Base-by-base conservation (phyloP, 2,888 invertebrate genomes). In the Terebella lapidaria region DNA sequence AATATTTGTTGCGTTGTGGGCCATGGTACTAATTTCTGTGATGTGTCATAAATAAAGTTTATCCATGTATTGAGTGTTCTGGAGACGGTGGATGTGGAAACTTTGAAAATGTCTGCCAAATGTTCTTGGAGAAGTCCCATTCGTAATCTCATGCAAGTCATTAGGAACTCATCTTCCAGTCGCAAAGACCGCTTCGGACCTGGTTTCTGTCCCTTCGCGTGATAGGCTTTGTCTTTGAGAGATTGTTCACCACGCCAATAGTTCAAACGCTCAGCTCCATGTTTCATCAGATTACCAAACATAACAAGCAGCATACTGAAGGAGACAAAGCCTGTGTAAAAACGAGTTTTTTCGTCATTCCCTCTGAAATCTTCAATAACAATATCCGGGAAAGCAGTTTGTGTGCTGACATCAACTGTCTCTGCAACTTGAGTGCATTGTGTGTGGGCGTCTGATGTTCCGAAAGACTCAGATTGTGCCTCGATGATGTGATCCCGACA, bases 1-100 rank as follows among this genome's bases (percentile, higher is more conserved):
- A 52, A 18, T 4, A 52, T 60, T 27, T 60, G 58, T 55, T 65
- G 61, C 10, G 25, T 20, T 51, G 57, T 58, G 18, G 61, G 58
- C 66, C 66, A 66, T 46, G 66, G 49, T 27, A 66, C 56, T 4
- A 65, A 54, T 29, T 53, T 10, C 30, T 60, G 56, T 20, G 56
- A 45, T 20, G 56, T 57, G 22, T 61, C 61, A 55, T 57, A 61
- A 53, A 63, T 57, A 24, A 65, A 61, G 26, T 63, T 65, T 1
- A 63, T 58, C 61, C 65, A 63, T n/a, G 59, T 65, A 46, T 59
- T 63, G 42, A 63, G 45, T 10, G 61, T 58, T 15, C 63, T 25
- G n/a, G 61, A 59, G 5, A 61, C 61, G 18, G 59, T 65, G 42
- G 58, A 58, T 35, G 53, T 22, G 1, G 61, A 61, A 2, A 61